Base-by-base conservation (phyloP, 2,888 invertebrate genomes). In the Melanostoma scalare region DNA sequence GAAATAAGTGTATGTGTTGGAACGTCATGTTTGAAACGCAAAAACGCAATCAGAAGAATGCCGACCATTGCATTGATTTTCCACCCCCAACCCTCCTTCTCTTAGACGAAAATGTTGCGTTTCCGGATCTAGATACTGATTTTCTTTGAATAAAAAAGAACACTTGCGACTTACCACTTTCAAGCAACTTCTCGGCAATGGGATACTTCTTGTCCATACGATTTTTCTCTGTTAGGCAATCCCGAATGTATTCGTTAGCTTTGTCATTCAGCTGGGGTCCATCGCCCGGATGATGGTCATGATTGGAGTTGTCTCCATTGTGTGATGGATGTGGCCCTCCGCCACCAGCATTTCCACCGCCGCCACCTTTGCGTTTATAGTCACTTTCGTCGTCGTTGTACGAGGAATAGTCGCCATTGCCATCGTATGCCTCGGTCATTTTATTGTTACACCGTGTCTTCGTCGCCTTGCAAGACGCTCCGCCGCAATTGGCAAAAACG, bases 231-330 rank as follows among this genome's bases (percentile, higher is more conserved):
- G 94, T 93, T 79, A 96, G 89, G 75, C 96, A 92, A 89, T 96
- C 95, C 31, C 94, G 92, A 89, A 96, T 94, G 89, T 96, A 96
- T 91, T 96, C 96, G 71, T 93, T 94, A 89, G 95, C 95, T 92
- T 95, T 96, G 89, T 95, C 94, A 86, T 93, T 93, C 77, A 94
- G 85, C 78, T 89, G 91, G 88, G 93, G 93, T 63, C 81, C 88
- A 81, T 87, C 87, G 33, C 85, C 82, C 9, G 71, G 61, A 79
- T 85, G 86, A 65, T 86, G 89, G 74, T 89, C 89, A 86, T 88
- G 88, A 81, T 85, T 87, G 9, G 87, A 86, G 61, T 86, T 88
- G 74, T 90, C 90, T 31, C 90, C 90, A 78, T 90, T 90, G 71
- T 90, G 90, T 20, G 89, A 87, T 71, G 78, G 65, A 78, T 80